Percentiles rank a stretch among this genome's conserved stretches.
Conservation (phyloP, 1,140 invertebrate genomes). For the Branchinecta lindahli region DNA sequence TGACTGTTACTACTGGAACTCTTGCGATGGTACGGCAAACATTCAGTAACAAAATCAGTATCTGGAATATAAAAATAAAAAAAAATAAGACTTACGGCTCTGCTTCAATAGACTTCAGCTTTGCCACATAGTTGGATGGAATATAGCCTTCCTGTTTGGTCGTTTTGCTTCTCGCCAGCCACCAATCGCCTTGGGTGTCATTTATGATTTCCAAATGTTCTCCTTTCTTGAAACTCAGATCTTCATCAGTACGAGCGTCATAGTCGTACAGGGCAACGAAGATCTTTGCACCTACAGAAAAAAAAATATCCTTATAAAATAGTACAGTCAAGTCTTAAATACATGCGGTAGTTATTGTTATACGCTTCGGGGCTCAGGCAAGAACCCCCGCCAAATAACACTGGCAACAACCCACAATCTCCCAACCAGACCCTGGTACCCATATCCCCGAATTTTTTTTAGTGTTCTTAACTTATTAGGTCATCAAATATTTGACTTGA, state of each 20-base stretch:
- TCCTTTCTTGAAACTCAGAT: conserved; percentile 93
- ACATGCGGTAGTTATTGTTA: too few relatives aligned
- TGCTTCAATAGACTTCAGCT: conserved; percentile 95
- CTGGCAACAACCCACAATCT: too few relatives aligned
- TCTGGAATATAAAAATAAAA: background rate
- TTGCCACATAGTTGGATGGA: conserved; percentile 98
- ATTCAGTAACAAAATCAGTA: too few relatives aligned
- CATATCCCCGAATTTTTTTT: too few relatives aligned
- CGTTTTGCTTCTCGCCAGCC: conserved; percentile 87
- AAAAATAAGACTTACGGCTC: conserved; percentile 73
- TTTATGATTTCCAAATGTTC: conserved; percentile 96
- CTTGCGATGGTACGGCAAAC: too few relatives aligned
- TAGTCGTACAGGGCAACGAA: conserved; percentile 98
- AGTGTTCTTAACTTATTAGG: too few relatives aligned
- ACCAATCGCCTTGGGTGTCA: conserved; percentile 98
- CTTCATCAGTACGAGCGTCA: conserved; percentile 95
- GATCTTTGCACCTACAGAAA: conserved; percentile 45
- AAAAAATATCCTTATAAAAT: background rate
- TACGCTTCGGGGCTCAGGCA: too few relatives aligned
- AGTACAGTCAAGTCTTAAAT: too few relatives aligned
- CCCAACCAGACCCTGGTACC: too few relatives aligned
- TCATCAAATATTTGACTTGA: too few relatives aligned
- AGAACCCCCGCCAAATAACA: too few relatives aligned
- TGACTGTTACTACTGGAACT: too few relatives aligned
- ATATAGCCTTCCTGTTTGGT: conserved; percentile 95